Conservation (phyloP, 1,140 invertebrate species). For the Trachymyrmex cornetzi region DNA sequence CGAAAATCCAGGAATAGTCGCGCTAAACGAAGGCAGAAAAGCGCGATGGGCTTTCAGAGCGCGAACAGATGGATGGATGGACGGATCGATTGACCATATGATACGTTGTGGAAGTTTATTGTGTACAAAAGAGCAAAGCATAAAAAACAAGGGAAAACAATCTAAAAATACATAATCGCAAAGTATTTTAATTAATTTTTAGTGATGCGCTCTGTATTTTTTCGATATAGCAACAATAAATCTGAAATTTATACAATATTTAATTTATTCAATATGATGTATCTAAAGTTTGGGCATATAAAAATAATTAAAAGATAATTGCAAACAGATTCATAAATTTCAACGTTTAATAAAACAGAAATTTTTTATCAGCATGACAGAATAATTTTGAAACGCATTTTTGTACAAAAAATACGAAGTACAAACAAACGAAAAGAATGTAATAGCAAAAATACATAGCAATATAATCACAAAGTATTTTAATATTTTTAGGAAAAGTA, state of each 20-base stretch:
- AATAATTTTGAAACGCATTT: background rate
- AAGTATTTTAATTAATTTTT: conserved; percentile 21
- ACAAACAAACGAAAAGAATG: background rate
- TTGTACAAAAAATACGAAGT: background rate
- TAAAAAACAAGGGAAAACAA: background rate
- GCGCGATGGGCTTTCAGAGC: conserved; percentile 10
- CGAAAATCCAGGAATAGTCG: background rate
- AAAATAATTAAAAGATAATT: background rate
- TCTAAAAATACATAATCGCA: background rate
- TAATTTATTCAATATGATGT: background rate
- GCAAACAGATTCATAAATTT: background rate
- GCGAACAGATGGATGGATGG: conserved; percentile 21
- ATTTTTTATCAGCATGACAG: background rate
- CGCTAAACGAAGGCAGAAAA: conserved; percentile 19
- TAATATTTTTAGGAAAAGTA: background rate
- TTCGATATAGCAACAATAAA: background rate
- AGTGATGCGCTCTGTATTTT: background rate
- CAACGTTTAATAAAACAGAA: background rate
- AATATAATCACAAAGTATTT: background rate
- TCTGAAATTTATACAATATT: background rate
- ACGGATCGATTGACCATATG: conserved; percentile 47
- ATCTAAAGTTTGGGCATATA: background rate
- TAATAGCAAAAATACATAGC: too few species aligned
- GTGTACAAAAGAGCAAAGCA: conserved; percentile 3
- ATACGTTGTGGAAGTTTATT: conserved; percentile 30